Conservation (phyloP, 2,797 vertebrate genomes). For the Echeneis naucrates region DNA sequence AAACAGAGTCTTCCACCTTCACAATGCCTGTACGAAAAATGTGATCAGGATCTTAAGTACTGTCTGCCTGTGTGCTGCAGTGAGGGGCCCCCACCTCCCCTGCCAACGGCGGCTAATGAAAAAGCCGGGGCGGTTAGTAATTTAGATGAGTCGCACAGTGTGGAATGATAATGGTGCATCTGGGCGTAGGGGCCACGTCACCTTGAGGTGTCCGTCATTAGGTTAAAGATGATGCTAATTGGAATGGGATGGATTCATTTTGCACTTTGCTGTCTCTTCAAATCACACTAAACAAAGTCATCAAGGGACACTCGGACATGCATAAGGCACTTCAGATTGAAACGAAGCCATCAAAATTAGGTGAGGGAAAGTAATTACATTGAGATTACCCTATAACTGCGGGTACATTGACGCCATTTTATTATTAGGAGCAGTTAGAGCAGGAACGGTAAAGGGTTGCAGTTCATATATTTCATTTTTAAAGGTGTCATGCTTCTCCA, state of each 20-base stretch:
- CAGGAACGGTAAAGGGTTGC: slow-evolving; percentile 35
- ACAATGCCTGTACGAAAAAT: slow-evolving; percentile 31
- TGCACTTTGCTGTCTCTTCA: slow-evolving; percentile 93
- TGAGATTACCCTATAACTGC: slow-evolving; percentile 89
- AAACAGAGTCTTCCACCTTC: slow-evolving; percentile 34
- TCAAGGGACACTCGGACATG: slow-evolving; percentile 85
- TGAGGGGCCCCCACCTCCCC: slow-evolving; percentile 48
- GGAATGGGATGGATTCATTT: slow-evolving; percentile 97
- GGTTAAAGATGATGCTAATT: slow-evolving; percentile 99
- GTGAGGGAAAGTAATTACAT: slow-evolving; percentile 89
- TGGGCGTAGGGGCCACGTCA: slow-evolving; percentile 88
- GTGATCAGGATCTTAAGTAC: slow-evolving; percentile 43
- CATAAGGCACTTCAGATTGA: slow-evolving; percentile 78
- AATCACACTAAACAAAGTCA: slow-evolving; percentile 97
- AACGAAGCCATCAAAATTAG: slow-evolving; percentile 90
- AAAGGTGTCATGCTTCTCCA: slow-evolving; percentile 45
- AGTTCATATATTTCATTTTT: slow-evolving; percentile 61
- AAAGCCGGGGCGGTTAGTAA: slow-evolving; percentile 83
- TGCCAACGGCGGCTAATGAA: slow-evolving; percentile 87
- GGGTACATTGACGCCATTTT: slow-evolving; percentile 86
- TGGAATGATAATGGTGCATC: slow-evolving; percentile 91
- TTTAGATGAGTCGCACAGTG: slow-evolving; percentile 77
- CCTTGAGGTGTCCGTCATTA: slow-evolving; percentile 96
- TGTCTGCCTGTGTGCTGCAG: slow-evolving; percentile 24
- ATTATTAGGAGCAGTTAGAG: slow-evolving; percentile 86